Evolutionary conservation across 2,888 invertebrate genomes (phyloP).

Genomic region (Tipula vernalis): DNA sequence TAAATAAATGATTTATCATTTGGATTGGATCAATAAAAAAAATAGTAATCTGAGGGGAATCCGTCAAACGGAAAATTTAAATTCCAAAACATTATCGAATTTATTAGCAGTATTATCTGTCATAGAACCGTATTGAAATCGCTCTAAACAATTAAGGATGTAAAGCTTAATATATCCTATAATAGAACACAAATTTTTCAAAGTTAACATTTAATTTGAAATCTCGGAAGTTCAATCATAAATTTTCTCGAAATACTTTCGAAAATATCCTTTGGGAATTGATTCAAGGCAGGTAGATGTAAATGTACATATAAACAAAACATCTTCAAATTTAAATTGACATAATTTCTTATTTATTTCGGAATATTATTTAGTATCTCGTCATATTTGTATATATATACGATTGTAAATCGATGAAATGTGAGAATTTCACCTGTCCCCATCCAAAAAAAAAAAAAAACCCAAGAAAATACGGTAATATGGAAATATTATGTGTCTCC

Average conservation of each 20-base stretch:
- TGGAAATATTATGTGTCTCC: background rate
- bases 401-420: background rate
- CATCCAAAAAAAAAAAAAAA: no score
- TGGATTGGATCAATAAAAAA: background rate
- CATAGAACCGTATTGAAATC: background rate
- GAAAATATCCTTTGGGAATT: background rate
- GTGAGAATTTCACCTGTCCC: background rate
- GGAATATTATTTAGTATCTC: background rate
- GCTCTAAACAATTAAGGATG: background rate
- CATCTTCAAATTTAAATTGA: background rate
- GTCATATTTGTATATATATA: background rate
- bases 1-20: background rate
- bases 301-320: background rate
- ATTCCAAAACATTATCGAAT: background rate
- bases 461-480: background rate
- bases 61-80: background rate
- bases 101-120: background rate
- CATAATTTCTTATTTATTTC: background rate
- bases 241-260: background rate
- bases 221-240: background rate
- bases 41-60: background rate
- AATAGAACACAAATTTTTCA: background rate
- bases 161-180: no score
- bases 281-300: background rate
- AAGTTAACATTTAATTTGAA: background rate